Evolutionary conservation across 1,140 invertebrate genomes (phyloP), one percentile per base, ranked within the genome.

Genomic region (Drosophila obscura): DNA sequence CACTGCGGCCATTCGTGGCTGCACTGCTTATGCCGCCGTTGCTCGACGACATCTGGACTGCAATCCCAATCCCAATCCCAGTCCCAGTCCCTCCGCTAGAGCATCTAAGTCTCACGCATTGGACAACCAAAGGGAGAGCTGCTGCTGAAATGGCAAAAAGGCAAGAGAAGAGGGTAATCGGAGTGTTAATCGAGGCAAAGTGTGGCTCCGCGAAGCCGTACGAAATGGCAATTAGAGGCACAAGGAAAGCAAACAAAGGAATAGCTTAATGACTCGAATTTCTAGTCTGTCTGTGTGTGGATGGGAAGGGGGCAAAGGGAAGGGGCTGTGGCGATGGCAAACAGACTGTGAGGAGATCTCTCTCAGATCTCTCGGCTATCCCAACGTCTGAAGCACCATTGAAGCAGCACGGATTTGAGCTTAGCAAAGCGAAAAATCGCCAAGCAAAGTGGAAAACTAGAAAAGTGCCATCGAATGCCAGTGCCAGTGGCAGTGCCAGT

Each of bases 1-100:
- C 76, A 78, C 80, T 85, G 76, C 89, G 89, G 63, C 89, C 89
- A 80, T 91, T 91, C 64, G 76, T 90, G 85, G 90, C 84, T 81
- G 89, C 85, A 79, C 71, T 91, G 65, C 73, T 91, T 45, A 87
- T 74, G 59, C 82, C 89, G 71, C 80, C 83, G 83, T 88, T 88
- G 44, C 58, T 87, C 48, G 83, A 87, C 82, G 82, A 87, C 83
- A 87, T 87, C 75, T 83, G 64, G 43, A 41, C 44, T 16, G 35
- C n/a, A n/a, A 43, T 28, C 73, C 28, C 57, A 15, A 35, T 66
- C 19, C 19, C 19, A 19, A 19, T 19, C 19, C n/a, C n/a, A n/a
- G n/a, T n/a, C 43, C 15, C 9, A 11, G 3, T 35, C 35, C 35
- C 11, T 39, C 55, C 45, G 2, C 35, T 64, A 50, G 19, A 41